These are phyloP conservation scores for Gastrophysa polygoni DNA, from an alignment of 2,888 invertebrate species.

Conservation along the genomic window DNA sequence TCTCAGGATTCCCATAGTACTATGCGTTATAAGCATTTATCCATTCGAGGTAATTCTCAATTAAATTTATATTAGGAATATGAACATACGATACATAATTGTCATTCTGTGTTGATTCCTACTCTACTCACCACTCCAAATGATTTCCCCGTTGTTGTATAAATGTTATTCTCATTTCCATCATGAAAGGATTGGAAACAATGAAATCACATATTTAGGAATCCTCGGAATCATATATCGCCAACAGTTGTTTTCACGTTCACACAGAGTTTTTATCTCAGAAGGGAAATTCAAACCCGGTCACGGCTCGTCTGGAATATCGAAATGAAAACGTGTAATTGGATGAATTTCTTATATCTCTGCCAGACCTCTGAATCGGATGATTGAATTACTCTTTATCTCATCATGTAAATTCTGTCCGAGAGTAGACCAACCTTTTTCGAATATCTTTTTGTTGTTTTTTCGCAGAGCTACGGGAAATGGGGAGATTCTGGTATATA, in stretches of 20 bases:
- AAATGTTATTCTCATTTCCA: too few species aligned
- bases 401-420: constrained; percentile 26
- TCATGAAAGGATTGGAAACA: too few species aligned
- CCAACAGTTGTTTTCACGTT: not conserved
- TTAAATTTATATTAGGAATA: too few species aligned
- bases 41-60: too few species aligned
- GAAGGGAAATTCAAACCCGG: not conserved
- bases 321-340: constrained; percentile 27
- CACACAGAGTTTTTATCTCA: not conserved
- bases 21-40: too few species aligned
- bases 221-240: not conserved
- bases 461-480: constrained; percentile 10
- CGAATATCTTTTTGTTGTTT: constrained; percentile 18
- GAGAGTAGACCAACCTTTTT: constrained; percentile 9
- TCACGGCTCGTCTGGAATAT: constrained; percentile 1
- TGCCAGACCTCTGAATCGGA: constrained; percentile 7
- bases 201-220: not conserved
- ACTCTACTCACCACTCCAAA: too few species aligned
- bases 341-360: constrained; percentile 23
- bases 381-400: constrained; percentile 30
- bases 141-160: too few species aligned
- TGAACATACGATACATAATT: too few species aligned
- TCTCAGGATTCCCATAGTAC: too few species aligned
- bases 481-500: constrained; percentile 3
- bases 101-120: too few species aligned